Evolutionary conservation across 2,113 vertebrate species (phyloP).

Genomic region (Erythrolamprus reginae): DNA sequence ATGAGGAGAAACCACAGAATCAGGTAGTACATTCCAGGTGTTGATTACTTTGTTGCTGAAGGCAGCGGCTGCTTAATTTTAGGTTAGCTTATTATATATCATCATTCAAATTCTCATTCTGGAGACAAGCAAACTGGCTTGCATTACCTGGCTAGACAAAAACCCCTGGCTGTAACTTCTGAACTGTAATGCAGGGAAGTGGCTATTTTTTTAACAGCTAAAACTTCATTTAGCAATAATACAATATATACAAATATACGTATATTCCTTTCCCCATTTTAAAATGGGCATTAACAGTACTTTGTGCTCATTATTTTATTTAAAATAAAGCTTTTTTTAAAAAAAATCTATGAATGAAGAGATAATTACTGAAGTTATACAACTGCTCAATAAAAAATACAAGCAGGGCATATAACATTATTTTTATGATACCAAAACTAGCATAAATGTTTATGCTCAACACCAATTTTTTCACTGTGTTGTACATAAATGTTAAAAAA

Average conservation of each 20-base stretch:
- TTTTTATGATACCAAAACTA: background rate
- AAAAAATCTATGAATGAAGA: background rate
- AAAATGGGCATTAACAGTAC: background rate
- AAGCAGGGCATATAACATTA: background rate
- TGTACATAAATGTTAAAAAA: background rate
- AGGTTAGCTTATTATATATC: background rate
- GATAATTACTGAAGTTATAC: background rate
- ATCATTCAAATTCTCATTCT: background rate
- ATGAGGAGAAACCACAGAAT: no score
- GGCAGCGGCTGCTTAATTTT: background rate
- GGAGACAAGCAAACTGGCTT: background rate
- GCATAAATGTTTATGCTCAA: background rate
- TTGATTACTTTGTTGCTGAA: no score
- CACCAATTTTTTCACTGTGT: background rate
- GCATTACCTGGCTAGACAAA: background rate
- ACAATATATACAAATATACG: background rate
- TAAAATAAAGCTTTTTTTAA: background rate
- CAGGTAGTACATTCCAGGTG: no score
- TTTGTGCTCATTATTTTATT: background rate
- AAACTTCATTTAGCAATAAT: background rate
- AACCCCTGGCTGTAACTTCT: background rate
- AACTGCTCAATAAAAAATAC: background rate
- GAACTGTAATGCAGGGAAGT: background rate
- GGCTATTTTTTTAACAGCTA: background rate
- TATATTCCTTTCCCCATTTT: background rate